Base-by-base conservation (phyloP, 2,888 invertebrate genomes). In the Eupeodes luniger region DNA sequence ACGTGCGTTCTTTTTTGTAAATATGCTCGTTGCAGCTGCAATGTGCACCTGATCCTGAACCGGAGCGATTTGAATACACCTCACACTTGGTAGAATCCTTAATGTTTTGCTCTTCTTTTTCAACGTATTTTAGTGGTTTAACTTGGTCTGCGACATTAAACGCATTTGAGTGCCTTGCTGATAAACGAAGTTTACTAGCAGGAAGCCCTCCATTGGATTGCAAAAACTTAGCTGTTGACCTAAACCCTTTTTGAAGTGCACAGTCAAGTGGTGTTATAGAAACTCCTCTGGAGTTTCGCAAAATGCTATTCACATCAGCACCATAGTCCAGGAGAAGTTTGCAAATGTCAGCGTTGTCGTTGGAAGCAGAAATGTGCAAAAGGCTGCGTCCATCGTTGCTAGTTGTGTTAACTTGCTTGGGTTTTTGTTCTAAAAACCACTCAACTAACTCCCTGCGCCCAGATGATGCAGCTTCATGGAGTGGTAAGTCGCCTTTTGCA, bases 381-480 rank as follows among this genome's bases (percentile, higher is more conserved):
- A 98, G 96, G 34, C 98, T 98, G 85, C 98, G 96, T 0, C 99
- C 99, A 92, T 98, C 98, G 91, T 97, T 97, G 92, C 99, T 99
- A 5, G 97, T 96, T 66, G 96, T 97, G 93, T 96, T 98, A 69
- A 98, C 96, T 91, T 96, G 96, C 91, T 97, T 97, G 1, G 98
- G 97, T 86, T 97, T 95, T 91, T 97, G 96, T 72, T 96, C 96
- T 79, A 98, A 94, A 61, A 99, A 94, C 98, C 98, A 99, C 91
- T 96, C 96, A 0, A 98, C 96, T 83, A 98, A 93, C 91, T 98
- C 98, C 89, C 97, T 96, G 87, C 98, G 95, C 0, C 99, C 98
- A 0, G 98, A 98, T 59, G 97, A 96, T 0, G 99, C 97, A 0
- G 99, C 99, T 94, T 99, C 99, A 92, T 99, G 99, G 36, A 99